Percentiles rank a stretch among this genome's conserved stretches.
These are phyloP conservation scores for Acromyrmex heyeri DNA, from an alignment of 1,140 invertebrate species.

Conservation along the genomic window DNA sequence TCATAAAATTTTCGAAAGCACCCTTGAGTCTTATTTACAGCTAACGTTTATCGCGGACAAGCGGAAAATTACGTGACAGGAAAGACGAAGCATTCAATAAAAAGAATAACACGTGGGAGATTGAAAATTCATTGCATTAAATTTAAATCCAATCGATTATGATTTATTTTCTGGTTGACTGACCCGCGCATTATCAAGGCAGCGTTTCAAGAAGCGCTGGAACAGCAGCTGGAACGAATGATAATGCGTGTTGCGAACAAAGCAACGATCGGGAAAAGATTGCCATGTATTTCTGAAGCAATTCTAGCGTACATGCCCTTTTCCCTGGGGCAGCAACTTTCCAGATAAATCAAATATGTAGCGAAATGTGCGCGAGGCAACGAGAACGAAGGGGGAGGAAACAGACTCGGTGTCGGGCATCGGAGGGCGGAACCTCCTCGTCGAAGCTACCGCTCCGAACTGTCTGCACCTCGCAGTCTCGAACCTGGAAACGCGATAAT, in stretches of 20 bases:
- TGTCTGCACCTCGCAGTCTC: conserved; percentile 61
- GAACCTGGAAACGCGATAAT: conserved; percentile 68
- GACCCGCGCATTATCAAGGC: conserved; percentile 41
- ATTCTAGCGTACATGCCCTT: conserved; percentile 59
- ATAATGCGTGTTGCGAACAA: conserved; percentile 36
- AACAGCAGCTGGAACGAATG: conserved; percentile 26
- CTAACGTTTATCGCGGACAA: background rate
- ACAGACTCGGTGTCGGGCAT: background rate
- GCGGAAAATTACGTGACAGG: background rate
- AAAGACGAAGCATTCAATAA: background rate
- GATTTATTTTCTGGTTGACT: conserved; percentile 12
- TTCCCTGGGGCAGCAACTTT: conserved; percentile 63
- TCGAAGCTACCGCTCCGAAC: conserved; percentile 51
- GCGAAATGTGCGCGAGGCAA: conserved; percentile 5
- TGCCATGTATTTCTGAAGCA: conserved; percentile 68
- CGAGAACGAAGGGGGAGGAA: background rate
- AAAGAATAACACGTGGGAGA: background rate
- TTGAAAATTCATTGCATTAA: background rate
- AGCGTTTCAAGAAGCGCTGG: conserved; percentile 16
- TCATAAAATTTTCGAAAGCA: conserved; percentile 4
- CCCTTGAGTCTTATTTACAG: background rate
- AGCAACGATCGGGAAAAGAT: conserved; percentile 65
- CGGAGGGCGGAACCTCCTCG: conserved; percentile 46
- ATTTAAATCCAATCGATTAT: conserved; percentile 13
- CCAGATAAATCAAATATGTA: conserved; percentile 75